phyloP scores from a whole-genome alignment of 2,888 invertebrate genomes.

The Dynastes tityus region DNA sequence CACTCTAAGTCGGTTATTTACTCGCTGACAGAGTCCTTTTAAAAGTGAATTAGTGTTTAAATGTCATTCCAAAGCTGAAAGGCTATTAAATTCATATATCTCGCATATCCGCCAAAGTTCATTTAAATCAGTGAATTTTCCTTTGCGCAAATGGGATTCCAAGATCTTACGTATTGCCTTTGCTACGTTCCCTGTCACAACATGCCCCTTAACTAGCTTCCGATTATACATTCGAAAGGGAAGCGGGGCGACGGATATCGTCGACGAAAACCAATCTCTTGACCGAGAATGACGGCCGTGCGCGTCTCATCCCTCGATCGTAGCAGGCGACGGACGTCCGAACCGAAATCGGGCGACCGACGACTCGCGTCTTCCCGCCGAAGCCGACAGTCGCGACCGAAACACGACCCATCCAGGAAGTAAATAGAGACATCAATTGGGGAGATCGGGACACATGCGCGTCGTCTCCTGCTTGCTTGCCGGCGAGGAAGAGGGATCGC shows the following conservation, averaged over 20 bases:
- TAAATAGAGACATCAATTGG: slow-evolving; percentile 54
- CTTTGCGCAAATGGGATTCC: neutral
- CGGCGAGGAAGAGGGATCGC: slow-evolving; percentile 35
- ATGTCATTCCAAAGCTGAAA: too few species aligned
- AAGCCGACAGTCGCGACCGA: neutral
- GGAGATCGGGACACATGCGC: slow-evolving; percentile 46
- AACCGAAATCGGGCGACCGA: slow-evolving; percentile 5
- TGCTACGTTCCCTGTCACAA: too few species aligned
- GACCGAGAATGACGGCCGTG: neutral
- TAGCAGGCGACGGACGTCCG: neutral
- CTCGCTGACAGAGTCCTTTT: too few species aligned
- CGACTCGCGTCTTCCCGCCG: slow-evolving; percentile 27
- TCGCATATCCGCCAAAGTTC: too few species aligned
- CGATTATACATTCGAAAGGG: neutral
- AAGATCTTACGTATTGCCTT: neutral
- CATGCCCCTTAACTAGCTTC: neutral
- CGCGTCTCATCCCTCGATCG: neutral
- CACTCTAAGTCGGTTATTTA: too few species aligned
- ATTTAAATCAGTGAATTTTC: neutral
- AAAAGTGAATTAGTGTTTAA: too few species aligned
- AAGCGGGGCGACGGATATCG: slow-evolving; percentile 13
- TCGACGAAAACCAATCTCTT: slow-evolving; percentile 1
- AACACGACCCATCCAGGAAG: slow-evolving; percentile 44
- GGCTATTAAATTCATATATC: too few species aligned
- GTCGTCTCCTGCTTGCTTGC: slow-evolving; percentile 51